Evolutionary conservation across 1,140 invertebrate species (phyloP), one percentile per base, ranked within the genome.

Genomic region (Philotrypesis tridentata): DNA sequence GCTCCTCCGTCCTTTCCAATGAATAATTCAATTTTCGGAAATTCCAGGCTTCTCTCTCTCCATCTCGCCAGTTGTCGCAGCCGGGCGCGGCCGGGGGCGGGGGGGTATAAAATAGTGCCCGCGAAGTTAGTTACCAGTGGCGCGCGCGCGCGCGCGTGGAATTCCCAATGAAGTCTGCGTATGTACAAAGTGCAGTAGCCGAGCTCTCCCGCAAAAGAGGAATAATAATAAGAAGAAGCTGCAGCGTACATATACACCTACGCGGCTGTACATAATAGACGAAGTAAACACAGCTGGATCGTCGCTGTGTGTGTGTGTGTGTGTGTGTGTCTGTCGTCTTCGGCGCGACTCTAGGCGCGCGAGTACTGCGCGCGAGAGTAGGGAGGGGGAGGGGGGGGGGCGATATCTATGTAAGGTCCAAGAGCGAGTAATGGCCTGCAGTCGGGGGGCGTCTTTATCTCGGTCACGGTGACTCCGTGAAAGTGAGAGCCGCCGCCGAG

Each of bases 381-480:
- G n/a, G n/a, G n/a, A n/a, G n/a, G n/a, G n/a, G n/a, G n/a, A n/a
- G n/a, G 9, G 33, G 33, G 7, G 48, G 48, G 61, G 8, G 21
- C 72, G 72, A 60, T 60, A 60, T 73, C 72, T 37, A 74, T 74
- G 72, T 74, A 74, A 60, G 72, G 48, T n/a, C 72, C 43, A 74
- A 21, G n/a, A n/a, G 2, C 25, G 37, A 21, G 48, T 37, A 55
- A 55, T 37, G 27, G 31, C 14, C 67, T n/a, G 67, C 31, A 33
- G 29, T 37, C 61, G 67, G 67, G 29, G 27, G 67, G 84, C 88
- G 88, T 90, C 87, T 89, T 88, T 89, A 91, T 91, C 90, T 91
- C 90, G 90, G 90, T 91, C 90, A 91, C 89, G 90, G 90, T 86
- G 89, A 91, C 89, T 90, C 85, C 86, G 90, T 90, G 90, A 91